Evolutionary conservation across 2,797 vertebrate genomes (phyloP).

Genomic region (Sebastes matsubarae): DNA sequence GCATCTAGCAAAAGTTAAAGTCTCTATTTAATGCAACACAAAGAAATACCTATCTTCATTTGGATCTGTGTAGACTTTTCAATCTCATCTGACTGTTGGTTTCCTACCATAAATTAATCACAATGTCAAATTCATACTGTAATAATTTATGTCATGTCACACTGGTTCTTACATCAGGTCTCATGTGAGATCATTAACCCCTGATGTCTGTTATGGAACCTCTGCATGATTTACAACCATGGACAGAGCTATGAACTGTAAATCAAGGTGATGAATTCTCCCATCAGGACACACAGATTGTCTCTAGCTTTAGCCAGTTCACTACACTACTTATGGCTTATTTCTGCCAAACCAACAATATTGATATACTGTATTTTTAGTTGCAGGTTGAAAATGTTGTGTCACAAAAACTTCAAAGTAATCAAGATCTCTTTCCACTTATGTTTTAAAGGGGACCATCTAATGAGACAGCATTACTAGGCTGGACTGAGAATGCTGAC

Average conservation of each 20-base stretch:
- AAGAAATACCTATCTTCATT: background rate
- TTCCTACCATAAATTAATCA: background rate
- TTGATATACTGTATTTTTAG: background rate
- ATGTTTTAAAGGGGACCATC: conserved; percentile 10
- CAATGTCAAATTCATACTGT: background rate
- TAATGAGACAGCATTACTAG: conserved; percentile 11
- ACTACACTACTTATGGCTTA: background rate
- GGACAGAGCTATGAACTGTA: background rate
- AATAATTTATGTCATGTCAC: background rate
- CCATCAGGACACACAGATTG: background rate
- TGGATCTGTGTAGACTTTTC: background rate
- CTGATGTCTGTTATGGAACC: background rate
- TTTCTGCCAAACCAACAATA: background rate
- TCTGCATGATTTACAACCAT: conserved; percentile 6
- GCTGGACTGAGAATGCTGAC: conserved; percentile 19
- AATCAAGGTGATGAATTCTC: conserved; percentile 5
- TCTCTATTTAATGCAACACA: background rate
- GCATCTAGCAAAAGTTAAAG: background rate
- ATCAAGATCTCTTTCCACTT: conserved; percentile 9
- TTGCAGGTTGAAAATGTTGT: background rate
- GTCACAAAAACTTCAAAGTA: conserved; percentile 11
- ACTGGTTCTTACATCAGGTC: background rate
- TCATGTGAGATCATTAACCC: background rate
- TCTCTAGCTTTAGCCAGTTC: background rate
- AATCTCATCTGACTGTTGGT: background rate